A percentile compares a stretch with the other conserved stretches of the same genome.
Evolutionary conservation across 2,113 vertebrate genomes (phyloP).

Genomic region (Thymallus thymallus): DNA sequence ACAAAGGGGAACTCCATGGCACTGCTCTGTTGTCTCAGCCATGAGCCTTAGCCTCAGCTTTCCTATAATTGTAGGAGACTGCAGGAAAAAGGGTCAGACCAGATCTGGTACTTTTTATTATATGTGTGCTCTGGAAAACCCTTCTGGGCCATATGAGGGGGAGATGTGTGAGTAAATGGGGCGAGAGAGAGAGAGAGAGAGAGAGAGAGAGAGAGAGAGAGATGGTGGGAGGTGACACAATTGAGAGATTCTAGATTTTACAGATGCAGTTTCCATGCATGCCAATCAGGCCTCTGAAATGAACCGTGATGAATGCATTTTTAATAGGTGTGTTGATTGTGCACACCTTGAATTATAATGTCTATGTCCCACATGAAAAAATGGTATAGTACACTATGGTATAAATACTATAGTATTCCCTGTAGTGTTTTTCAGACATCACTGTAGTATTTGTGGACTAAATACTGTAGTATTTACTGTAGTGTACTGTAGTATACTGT

Average conservation of each 20-base stretch:
- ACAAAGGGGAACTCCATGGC: conserved; percentile 28
- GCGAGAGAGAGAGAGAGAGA: neutral
- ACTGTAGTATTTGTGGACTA: too few species aligned
- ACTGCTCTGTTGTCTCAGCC: conserved; percentile 26
- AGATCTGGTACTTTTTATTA: too few species aligned
- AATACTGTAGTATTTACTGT: too few species aligned
- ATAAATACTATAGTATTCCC: too few species aligned
- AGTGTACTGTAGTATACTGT: too few species aligned
- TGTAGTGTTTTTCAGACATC: too few species aligned
- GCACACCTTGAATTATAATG: neutral
- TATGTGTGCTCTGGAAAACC: conserved; percentile 59
- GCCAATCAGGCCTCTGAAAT: conserved; percentile 7
- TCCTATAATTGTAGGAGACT: conserved; percentile 49
- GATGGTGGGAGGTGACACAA: neutral
- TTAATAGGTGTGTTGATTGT: conserved; percentile 5
- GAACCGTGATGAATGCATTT: neutral
- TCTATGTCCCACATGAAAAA: too few species aligned
- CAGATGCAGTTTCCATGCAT: conserved; percentile 9
- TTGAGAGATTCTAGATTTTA: conserved; percentile 10
- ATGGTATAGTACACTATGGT: too few species aligned
- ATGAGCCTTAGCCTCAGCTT: conserved; percentile 29
- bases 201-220: neutral
- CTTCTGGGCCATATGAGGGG: conserved; percentile 35
- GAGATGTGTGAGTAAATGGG: conserved; percentile 12
- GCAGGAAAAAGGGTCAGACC: too few species aligned